A percentile compares a stretch with the other conserved stretches of the same genome.
Conservation (phyloP, 2,888 invertebrate species). For the Taenaris catops region DNA sequence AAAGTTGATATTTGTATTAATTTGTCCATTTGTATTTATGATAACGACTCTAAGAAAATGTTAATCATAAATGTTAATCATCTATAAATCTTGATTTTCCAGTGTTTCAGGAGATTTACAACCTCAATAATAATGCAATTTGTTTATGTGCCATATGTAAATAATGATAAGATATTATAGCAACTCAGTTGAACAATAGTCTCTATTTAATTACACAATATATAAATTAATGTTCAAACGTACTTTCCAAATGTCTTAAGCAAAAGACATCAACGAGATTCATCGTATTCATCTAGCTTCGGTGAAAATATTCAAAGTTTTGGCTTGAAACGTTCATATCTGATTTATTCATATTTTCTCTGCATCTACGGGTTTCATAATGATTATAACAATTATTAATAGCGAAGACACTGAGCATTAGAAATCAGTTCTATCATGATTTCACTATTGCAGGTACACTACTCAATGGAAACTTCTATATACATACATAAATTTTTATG, state of each 20-base stretch:
- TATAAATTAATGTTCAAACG: constrained; percentile 24
- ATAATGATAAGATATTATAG: too few relatives aligned
- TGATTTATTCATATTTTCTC: constrained; percentile 6
- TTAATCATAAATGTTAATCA: too few relatives aligned
- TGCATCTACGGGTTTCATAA: background rate
- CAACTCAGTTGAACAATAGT: too few relatives aligned
- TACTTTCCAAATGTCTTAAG: constrained; percentile 67
- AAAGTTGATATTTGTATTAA: too few relatives aligned
- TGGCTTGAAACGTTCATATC: background rate
- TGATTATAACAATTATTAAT: constrained; percentile 2
- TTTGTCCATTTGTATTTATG: too few relatives aligned
- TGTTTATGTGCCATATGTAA: too few relatives aligned
- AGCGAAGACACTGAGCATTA: constrained; percentile 4
- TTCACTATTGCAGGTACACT: background rate
- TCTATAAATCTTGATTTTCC: too few relatives aligned
- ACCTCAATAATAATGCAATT: too few relatives aligned
- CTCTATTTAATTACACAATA: constrained; percentile 1
- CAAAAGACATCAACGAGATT: constrained; percentile 75
- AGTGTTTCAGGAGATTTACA: too few relatives aligned
- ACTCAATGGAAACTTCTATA: background rate
- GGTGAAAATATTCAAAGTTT: constrained; percentile 8
- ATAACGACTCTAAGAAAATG: too few relatives aligned
- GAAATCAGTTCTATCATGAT: constrained; percentile 9
- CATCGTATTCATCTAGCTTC: constrained; percentile 23
- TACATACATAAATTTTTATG: constrained; percentile 1